Percentiles rank a stretch among this genome's conserved stretches.
These are phyloP conservation scores for Drosophila meridionalis DNA, from an alignment of 2,888 invertebrate genomes.

Conservation along the genomic window DNA sequence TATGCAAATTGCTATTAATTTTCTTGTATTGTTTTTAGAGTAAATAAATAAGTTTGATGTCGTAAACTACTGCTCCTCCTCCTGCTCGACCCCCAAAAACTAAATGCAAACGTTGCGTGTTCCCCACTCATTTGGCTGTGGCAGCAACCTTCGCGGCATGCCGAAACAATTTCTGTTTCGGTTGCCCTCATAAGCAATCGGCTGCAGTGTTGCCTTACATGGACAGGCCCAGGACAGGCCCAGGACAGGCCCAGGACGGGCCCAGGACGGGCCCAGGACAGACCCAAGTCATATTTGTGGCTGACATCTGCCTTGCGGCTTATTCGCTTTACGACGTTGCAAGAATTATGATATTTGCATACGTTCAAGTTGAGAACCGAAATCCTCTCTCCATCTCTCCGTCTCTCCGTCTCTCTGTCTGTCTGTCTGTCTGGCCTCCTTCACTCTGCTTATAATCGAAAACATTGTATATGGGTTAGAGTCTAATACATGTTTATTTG, in stretches of 20 bases:
- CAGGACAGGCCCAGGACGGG: background rate
- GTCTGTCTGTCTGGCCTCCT: background rate
- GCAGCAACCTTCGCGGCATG: constrained; percentile 73
- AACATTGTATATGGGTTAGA: constrained; percentile 38
- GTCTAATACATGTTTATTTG: constrained; percentile 62
- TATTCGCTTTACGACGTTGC: constrained; percentile 52
- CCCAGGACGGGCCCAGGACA: background rate
- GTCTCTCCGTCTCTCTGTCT: background rate
- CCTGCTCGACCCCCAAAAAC: background rate
- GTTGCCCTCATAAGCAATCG: constrained; percentile 69
- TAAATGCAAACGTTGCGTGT: constrained; percentile 62
- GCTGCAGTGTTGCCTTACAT: constrained; percentile 39
- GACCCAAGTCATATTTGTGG: constrained; percentile 46
- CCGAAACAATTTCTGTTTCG: constrained; percentile 72
- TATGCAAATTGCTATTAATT: constrained; percentile 79
- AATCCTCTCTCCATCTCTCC: background rate
- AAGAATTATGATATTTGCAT: constrained; percentile 77
- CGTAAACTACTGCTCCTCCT: no score
- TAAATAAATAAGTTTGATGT: constrained; percentile 74
- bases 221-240: background rate
- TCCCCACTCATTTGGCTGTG: constrained; percentile 58
- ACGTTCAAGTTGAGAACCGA: constrained; percentile 62
- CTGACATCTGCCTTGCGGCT: constrained; percentile 46
- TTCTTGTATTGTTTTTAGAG: constrained; percentile 79
- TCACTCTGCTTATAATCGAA: constrained; percentile 3